Evolutionary conservation across 2,888 invertebrate species (phyloP).

Genomic region (Gonocerus acuteangulatus): DNA sequence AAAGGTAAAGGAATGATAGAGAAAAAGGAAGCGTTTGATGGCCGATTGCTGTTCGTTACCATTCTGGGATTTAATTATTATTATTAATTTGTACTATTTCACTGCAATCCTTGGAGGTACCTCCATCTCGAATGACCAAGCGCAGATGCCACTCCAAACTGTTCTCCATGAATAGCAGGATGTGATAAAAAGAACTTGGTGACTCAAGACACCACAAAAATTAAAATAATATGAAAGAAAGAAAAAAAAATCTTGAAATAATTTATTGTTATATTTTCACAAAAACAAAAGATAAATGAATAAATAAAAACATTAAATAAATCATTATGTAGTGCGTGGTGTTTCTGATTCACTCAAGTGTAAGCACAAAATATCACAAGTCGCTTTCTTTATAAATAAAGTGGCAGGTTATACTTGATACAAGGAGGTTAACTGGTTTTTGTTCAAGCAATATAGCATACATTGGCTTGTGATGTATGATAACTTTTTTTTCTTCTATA

Average conservation of each 20-base stretch:
- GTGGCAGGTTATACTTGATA: conserved; percentile 20
- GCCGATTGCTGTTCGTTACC: conserved; percentile 27
- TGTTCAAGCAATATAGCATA: conserved; percentile 15
- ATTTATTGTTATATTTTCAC: neutral
- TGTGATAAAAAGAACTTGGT: conserved; percentile 19
- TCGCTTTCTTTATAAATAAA: conserved; percentile 25
- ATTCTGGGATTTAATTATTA: neutral
- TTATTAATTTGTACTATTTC: neutral
- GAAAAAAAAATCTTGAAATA: neutral
- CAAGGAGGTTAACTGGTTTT: conserved; percentile 15
- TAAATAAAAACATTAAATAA: neutral
- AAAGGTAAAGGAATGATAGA: conserved; percentile 33
- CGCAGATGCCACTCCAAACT: conserved; percentile 16
- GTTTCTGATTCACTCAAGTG: conserved; percentile 18
- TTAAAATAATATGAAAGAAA: conserved; percentile 2
- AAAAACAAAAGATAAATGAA: neutral
- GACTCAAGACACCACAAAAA: conserved; percentile 21
- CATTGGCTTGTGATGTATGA: conserved; percentile 12
- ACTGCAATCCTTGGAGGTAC: conserved; percentile 25
- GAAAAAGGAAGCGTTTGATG: conserved; percentile 36
- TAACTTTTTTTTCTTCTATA: too few relatives aligned
- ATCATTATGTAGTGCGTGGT: conserved; percentile 1
- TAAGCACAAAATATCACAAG: conserved; percentile 32
- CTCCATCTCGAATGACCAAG: conserved; percentile 34
- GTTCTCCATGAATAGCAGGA: conserved; percentile 15